Evolutionary conservation across 1,140 invertebrate genomes (phyloP).

Genomic region (Myzus persicae): DNA sequence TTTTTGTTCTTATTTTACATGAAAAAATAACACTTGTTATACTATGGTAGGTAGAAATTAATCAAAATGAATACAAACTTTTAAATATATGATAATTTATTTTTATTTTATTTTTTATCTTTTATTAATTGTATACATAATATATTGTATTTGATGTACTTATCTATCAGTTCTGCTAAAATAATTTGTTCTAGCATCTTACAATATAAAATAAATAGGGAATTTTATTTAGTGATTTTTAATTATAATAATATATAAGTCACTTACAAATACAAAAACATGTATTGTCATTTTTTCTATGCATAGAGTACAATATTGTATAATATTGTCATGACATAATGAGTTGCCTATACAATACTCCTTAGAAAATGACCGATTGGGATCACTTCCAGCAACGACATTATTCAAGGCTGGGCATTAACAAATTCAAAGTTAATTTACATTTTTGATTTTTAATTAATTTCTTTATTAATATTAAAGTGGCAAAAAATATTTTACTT

Average conservation of each 20-base stretch:
- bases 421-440: neutral
- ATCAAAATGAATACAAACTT: neutral
- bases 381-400: neutral
- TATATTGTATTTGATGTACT: neutral
- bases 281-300: neutral
- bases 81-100: neutral
- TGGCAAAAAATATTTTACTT: neutral
- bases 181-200: neutral
- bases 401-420: neutral
- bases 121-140: neutral
- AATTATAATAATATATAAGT: too few species aligned
- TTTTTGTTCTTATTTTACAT: neutral
- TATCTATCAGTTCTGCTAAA: slow-evolving; percentile 41
- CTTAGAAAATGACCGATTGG: neutral
- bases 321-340: neutral
- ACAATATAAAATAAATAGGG: neutral
- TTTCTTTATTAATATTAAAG: neutral
- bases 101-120: neutral
- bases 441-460: neutral
- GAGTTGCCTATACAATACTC: neutral
- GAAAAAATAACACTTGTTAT: neutral
- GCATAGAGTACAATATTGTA: too few species aligned
- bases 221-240: neutral
- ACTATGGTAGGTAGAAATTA: neutral
- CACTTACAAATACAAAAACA: neutral